Percentiles rank a stretch among this genome's conserved stretches.
These are phyloP conservation scores for Sitodiplosis mosellana DNA, from an alignment of 1,140 invertebrate genomes.

Conservation along the genomic window DNA sequence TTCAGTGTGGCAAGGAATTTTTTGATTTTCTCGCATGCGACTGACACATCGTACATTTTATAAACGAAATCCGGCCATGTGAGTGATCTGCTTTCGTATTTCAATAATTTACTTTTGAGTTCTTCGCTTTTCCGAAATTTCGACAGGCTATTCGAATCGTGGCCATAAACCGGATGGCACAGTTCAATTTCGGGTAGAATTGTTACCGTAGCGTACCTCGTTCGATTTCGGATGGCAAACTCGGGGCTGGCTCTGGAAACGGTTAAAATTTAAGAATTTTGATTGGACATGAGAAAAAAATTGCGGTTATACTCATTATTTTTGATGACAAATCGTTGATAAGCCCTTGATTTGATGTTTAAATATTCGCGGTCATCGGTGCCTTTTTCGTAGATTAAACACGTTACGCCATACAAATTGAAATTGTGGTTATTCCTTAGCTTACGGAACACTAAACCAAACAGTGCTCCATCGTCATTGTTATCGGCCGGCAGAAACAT, in stretches of 20 bases:
- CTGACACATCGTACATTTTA: constrained; percentile 37
- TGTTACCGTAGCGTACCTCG: constrained; percentile 31
- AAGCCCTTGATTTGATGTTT: constrained; percentile 17
- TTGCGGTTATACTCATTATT: too few species aligned
- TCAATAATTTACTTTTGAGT: constrained; percentile 19
- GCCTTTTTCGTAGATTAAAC: constrained; percentile 21
- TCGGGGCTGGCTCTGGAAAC: too few species aligned
- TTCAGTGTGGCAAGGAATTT: constrained; percentile 19
- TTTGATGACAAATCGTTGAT: constrained; percentile 16
- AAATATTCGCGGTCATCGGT: constrained; percentile 13
- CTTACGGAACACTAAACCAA: too few species aligned
- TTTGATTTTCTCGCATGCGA: constrained; percentile 25
- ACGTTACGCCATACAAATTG: constrained; percentile 17
- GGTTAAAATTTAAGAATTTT: too few species aligned
- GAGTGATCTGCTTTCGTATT: constrained; percentile 26
- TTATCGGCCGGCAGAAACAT: constrained; percentile 14
- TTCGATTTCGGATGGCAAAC: too few species aligned
- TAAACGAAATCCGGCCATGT: constrained; percentile 39
- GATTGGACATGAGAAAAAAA: too few species aligned
- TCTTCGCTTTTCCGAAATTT: constrained; percentile 22
- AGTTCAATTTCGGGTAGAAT: constrained; percentile 44
- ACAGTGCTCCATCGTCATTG: neutral
- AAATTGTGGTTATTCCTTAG: constrained; percentile 1
- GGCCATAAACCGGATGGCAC: constrained; percentile 27
- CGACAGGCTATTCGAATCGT: constrained; percentile 25